phyloP scores from a whole-genome alignment of 1,140 invertebrate species.

The Cephus cinctus region DNA sequence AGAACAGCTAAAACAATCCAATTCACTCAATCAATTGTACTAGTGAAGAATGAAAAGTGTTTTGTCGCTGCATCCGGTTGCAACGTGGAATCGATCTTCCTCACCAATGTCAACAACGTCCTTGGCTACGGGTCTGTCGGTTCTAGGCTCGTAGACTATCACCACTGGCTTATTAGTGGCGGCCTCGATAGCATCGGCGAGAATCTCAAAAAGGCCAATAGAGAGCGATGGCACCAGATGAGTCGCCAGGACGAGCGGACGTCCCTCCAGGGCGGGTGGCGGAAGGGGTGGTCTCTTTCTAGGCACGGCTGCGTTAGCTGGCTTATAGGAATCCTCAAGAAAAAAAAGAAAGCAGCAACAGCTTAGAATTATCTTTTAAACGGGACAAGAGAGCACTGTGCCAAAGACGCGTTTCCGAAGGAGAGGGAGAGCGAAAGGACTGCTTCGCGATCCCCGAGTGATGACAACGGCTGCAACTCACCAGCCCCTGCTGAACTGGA shows the following conservation, averaged over 20 bases:
- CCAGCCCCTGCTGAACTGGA: too few relatives aligned
- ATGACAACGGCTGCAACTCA: too few relatives aligned
- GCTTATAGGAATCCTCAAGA: slow-evolving; percentile 3
- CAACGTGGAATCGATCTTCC: too few relatives aligned
- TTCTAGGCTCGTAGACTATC: slow-evolving; percentile 55
- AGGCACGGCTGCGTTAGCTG: slow-evolving; percentile 22
- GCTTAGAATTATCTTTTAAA: background rate
- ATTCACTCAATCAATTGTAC: background rate
- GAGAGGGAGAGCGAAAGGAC: too few relatives aligned
- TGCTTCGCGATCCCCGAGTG: too few relatives aligned
- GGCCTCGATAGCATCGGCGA: slow-evolving; percentile 55
- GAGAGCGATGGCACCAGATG: slow-evolving; percentile 59
- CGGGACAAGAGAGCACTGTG: too few relatives aligned
- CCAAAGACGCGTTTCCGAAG: too few relatives aligned
- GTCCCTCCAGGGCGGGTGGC: slow-evolving; percentile 13
- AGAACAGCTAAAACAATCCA: slow-evolving; percentile 52
- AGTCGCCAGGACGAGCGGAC: slow-evolving; percentile 50
- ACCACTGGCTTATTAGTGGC: slow-evolving; percentile 45
- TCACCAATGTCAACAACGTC: slow-evolving; percentile 57
- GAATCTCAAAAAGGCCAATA: slow-evolving; percentile 54
- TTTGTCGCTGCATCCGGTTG: too few relatives aligned
- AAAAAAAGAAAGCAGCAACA: background rate
- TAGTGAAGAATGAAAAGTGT: background rate
- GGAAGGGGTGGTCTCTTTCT: slow-evolving; percentile 15
- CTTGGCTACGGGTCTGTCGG: slow-evolving; percentile 51